Percentiles rank a stretch among this genome's conserved stretches.
These are phyloP conservation scores for Boloria euphrosyne DNA, from an alignment of 2,888 invertebrate species.

Conservation along the genomic window DNA sequence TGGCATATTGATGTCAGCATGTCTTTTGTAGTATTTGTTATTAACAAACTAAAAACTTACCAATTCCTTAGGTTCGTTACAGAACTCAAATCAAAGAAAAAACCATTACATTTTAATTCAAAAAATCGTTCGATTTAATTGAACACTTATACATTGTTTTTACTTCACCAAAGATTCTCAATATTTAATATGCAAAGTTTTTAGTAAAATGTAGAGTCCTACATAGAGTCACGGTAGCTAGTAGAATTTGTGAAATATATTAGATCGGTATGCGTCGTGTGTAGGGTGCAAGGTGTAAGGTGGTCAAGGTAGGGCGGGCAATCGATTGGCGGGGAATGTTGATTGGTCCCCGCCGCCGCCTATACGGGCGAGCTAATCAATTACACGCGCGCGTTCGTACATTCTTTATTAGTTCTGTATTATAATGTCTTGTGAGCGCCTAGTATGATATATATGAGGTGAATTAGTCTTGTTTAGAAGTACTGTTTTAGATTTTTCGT, in stretches of 20 bases:
- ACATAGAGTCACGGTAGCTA: not conserved
- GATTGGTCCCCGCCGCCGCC: conserved; percentile 47
- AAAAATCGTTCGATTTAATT: too few species aligned
- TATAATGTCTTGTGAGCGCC: not conserved
- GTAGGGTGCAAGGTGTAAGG: conserved; percentile 15
- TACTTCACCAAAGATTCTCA: too few species aligned
- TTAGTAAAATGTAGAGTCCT: not conserved
- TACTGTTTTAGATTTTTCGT: too few species aligned
- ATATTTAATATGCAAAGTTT: too few species aligned
- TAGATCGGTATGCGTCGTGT: conserved; percentile 1
- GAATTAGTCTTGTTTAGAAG: too few species aligned
- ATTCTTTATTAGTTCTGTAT: conserved; percentile 13
- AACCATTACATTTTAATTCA: too few species aligned
- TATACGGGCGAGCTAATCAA: conserved; percentile 22
- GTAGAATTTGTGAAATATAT: conserved; percentile 3
- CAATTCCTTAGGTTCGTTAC: too few species aligned
- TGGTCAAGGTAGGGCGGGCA: conserved; percentile 48
- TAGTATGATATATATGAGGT: not conserved
- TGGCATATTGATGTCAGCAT: too few species aligned
- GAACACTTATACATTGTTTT: too few species aligned
- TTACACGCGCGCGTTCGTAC: conserved; percentile 10
- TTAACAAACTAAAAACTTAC: too few species aligned
- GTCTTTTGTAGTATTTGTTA: too few species aligned
- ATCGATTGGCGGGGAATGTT: conserved; percentile 51
- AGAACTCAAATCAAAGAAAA: too few species aligned